Conservation (phyloP, 2,113 vertebrate genomes). For the Mugil cephalus region DNA sequence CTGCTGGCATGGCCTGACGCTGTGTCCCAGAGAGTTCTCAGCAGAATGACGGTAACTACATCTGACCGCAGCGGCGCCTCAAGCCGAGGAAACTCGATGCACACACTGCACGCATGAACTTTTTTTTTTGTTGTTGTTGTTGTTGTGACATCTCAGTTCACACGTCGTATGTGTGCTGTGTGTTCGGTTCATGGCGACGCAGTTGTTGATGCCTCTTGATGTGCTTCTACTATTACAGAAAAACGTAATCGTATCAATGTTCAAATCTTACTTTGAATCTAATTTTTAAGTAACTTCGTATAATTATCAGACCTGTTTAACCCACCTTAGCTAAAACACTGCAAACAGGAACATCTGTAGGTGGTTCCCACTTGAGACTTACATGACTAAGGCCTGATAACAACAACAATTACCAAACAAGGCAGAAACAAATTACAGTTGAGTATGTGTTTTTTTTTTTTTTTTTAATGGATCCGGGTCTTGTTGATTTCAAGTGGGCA, state of each 20-base stretch:
- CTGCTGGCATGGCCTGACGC: conserved; percentile 15
- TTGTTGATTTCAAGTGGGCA: too few species aligned
- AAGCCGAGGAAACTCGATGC: background rate
- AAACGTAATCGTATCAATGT: too few species aligned
- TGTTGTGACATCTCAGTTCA: too few species aligned
- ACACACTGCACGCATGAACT: too few species aligned
- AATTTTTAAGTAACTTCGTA: background rate
- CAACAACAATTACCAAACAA: too few species aligned
- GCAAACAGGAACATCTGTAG: background rate
- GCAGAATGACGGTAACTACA: conserved; percentile 30
- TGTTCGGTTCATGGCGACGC: background rate
- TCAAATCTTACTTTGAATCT: background rate
- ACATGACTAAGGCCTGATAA: too few species aligned
- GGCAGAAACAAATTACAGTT: too few species aligned
- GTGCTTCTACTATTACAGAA: too few species aligned
- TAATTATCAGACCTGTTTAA: background rate
- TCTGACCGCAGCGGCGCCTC: background rate
- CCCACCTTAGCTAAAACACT: background rate
- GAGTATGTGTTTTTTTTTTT: too few species aligned
- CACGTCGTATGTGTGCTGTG: background rate
- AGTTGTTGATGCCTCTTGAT: background rate
- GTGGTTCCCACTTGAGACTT: too few species aligned
- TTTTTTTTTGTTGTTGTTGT: background rate
- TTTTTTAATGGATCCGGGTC: too few species aligned
- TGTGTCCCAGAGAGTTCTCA: conserved; percentile 19